A percentile compares a stretch with the other conserved stretches of the same genome.
Conservation (phyloP, 2,888 invertebrate species). For the Camponotus fellah region DNA sequence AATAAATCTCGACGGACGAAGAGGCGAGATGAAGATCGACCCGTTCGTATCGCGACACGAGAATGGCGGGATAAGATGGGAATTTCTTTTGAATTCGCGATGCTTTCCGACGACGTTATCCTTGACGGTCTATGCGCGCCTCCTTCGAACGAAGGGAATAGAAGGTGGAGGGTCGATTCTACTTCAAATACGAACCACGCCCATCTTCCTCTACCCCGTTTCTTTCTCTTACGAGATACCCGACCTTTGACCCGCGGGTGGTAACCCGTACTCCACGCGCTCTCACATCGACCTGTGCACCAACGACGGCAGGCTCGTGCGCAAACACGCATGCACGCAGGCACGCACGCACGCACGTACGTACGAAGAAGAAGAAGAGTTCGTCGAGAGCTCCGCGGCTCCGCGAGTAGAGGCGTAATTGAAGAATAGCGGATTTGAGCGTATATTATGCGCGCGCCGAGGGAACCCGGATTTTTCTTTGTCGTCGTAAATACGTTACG, state of each 20-base stretch:
- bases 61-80: slow-evolving; percentile 69
- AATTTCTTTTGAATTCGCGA: slow-evolving; percentile 64
- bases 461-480: slow-evolving; percentile 72
- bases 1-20: slow-evolving; percentile 50
- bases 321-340: slow-evolving; percentile 43
- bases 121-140: slow-evolving; percentile 44
- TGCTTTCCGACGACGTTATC: slow-evolving; percentile 61
- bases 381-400: slow-evolving; percentile 13
- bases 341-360: slow-evolving; percentile 52
- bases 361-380: slow-evolving; percentile 33
- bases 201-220: slow-evolving; percentile 77
- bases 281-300: slow-evolving; percentile 63
- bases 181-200: slow-evolving; percentile 82
- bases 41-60: slow-evolving; percentile 62
- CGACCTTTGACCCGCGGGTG: slow-evolving; percentile 78
- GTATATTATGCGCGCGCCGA: slow-evolving; percentile 71
- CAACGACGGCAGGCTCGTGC: slow-evolving; percentile 41
- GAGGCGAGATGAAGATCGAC: slow-evolving; percentile 23
- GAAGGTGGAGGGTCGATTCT: slow-evolving; percentile 81
- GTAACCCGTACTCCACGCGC: slow-evolving; percentile 76
- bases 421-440: slow-evolving; percentile 77
- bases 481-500: slow-evolving; percentile 76
- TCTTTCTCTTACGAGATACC: slow-evolving; percentile 75
- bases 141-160: slow-evolving; percentile 65
- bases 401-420: slow-evolving; percentile 73